Evolutionary conservation across 2,888 invertebrate species (phyloP), one percentile per base, ranked within the genome.

Genomic region (Acronicta alni): DNA sequence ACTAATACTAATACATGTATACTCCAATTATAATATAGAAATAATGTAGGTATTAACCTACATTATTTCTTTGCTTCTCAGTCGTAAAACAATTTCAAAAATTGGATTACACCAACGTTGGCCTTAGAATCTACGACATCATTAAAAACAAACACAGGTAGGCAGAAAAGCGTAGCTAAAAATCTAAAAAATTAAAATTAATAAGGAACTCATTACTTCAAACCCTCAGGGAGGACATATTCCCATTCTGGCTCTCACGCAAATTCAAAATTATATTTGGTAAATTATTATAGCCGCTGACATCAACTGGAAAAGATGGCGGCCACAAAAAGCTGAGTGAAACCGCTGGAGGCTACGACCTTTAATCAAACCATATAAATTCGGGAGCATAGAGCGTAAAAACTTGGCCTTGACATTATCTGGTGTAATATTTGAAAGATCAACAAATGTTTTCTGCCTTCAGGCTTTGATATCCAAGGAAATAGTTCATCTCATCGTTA

Each of bases 341-440:
- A 52, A 48, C n/a, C 16, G 67, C 68, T 52, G 15, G 18, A 35
- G 73, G 67, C 54, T 26, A 17, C 10, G 8, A 26, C 38, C 32
- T 47, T 35, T 55, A 67, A 68, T 67, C 72, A 51, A 55, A 59
- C 46, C 48, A 58, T 51, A 64, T 20, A 67, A 53, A 54, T 38
- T 60, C 43, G 9, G 14, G 42, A 12, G 39, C 51, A 48, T 17
- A 30, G 9, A 16, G n/a, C 26, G 51, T 52, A 43, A 49, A 48
- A 69, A 57, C 43, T 6, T 26, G 39, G 5, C 6, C 32, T 63
- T 45, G 8, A 43, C 51, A 51, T 51, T 66, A 51, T 67, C 4
- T 64, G 26, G 20, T 23, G 30, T 35, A 37, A 44, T 20, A 37
- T 39, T 63, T 14, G 17, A 15, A 30, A 18, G 16, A 18, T n/a